Base-by-base conservation (phyloP, 2,797 vertebrate species). In the Chiroxiphia lanceolata region DNA sequence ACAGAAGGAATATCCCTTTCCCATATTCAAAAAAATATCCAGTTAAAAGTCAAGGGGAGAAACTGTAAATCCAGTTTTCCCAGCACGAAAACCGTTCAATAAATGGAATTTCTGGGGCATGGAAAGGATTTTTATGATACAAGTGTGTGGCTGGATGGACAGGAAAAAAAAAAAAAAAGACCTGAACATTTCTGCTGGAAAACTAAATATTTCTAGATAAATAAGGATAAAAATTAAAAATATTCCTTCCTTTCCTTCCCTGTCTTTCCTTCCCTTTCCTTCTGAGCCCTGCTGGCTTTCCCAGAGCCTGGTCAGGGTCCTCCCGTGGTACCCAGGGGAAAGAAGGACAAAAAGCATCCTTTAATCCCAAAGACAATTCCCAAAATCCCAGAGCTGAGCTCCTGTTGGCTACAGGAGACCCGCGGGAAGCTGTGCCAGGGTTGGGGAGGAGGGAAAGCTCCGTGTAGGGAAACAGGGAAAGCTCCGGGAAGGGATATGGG, bases 241-340 rank as follows among this genome's bases (percentile, higher is more conserved):
- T 10, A 82, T 54, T 42, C 13, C n/a, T 57, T 57, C 23, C 23
- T 51, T 51, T 50, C 48, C 14, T 34, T 57, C 38, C 38, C 38
- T 40, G 38, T 40, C 33, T 33, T 57, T 13, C 20, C 21, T 29
- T 72, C 19, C 7, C 15, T 50, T 74, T 36, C 16, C 10, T 51
- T 51, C 15, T 15, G 8, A 33, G 21, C 3, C 51, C 13, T 6
- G 5, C 8, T 1, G 0, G 6, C 19, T 7, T n/a, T 10, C 6
- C 33, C 19, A 51, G 51, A 45, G 50, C 34, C 1, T 42, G 8
- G 3, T 33, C 57, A 13, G 36, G 26, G 0, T 13, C 6, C 27
- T 9, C 36, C 75, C 4, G 3, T 0, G 4, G 33, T 8, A 10
- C 5, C 21, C 85, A 8, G 33, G 27, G 25, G 29, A 53, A 31